Percentiles rank a stretch among this genome's conserved stretches.
Evolutionary conservation across 2,888 invertebrate species (phyloP).

Genomic region (Erebia palarica): DNA sequence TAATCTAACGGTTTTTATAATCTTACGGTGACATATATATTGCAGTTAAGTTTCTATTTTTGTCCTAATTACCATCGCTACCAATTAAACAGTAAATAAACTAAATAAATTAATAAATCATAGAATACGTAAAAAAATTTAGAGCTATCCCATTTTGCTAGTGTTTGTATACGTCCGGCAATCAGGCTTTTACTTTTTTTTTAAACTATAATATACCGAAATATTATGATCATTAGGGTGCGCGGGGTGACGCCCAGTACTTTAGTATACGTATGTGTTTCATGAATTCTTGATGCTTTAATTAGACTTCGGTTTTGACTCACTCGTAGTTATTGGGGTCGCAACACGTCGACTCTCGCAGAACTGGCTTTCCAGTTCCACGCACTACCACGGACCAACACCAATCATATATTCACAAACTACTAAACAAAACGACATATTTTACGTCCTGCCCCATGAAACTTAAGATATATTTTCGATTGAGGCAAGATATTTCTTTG

Average conservation of each 20-base stretch:
- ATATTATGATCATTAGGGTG: background rate
- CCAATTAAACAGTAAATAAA: no score
- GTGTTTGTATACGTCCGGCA: no score
- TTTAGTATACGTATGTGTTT: constrained; percentile 11
- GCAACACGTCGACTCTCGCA: constrained; percentile 38
- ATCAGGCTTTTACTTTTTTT: no score
- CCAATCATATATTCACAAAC: constrained; percentile 36
- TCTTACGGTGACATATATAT: no score
- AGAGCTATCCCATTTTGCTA: no score
- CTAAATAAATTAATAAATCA: no score
- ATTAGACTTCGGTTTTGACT: constrained; percentile 39
- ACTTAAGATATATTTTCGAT: constrained; percentile 29
- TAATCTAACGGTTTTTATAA: no score
- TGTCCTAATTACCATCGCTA: no score
- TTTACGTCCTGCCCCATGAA: constrained; percentile 19
- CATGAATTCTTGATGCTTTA: constrained; percentile 32
- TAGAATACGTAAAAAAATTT: no score
- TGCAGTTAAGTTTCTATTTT: no score
- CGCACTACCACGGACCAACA: constrained; percentile 35
- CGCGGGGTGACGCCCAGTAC: background rate
- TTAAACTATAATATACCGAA: no score
- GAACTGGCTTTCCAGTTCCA: constrained; percentile 44
- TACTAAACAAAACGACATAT: constrained; percentile 10
- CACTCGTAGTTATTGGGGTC: constrained; percentile 40
- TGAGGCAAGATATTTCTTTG: constrained; percentile 15